Evolutionary conservation across 2,797 vertebrate genomes (phyloP).

Genomic region (Glyptemys insculpta): DNA sequence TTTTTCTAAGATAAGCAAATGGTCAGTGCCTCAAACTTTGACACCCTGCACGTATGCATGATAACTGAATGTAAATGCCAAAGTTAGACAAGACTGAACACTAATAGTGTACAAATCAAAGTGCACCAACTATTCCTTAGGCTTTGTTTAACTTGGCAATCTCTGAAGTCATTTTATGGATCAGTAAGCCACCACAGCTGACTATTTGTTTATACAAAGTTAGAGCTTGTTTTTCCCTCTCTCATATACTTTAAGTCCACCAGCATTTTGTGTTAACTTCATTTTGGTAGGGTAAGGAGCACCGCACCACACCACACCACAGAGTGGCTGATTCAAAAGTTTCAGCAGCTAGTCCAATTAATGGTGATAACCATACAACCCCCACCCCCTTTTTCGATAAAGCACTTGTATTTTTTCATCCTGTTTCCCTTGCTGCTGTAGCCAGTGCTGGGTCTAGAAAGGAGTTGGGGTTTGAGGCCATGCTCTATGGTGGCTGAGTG

Average conservation of each 20-base stretch:
- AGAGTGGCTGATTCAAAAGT: not conserved
- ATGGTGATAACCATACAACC: not conserved
- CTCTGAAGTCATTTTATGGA: not conserved
- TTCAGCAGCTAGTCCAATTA: not conserved
- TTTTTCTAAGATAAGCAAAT: not conserved
- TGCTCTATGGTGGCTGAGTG: not conserved
- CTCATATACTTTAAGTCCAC: not conserved
- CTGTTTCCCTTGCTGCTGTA: not conserved
- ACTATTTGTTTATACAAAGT: not conserved
- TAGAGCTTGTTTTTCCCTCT: not conserved
- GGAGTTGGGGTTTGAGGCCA: not conserved
- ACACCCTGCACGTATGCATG: no score
- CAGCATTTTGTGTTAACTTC: not conserved
- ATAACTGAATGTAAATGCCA: no score
- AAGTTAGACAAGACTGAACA: not conserved
- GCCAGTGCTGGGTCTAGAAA: not conserved
- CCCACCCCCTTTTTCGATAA: not conserved
- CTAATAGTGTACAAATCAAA: not conserved
- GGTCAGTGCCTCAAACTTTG: not conserved
- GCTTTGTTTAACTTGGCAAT: not conserved
- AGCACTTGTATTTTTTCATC: accelerated
- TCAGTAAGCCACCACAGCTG: not conserved
- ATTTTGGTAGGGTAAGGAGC: not conserved
- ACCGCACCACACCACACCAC: no score
- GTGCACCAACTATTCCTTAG: not conserved